These are phyloP conservation scores for Leucoma salicis DNA, from an alignment of 2,888 invertebrate species.

Conservation along the genomic window DNA sequence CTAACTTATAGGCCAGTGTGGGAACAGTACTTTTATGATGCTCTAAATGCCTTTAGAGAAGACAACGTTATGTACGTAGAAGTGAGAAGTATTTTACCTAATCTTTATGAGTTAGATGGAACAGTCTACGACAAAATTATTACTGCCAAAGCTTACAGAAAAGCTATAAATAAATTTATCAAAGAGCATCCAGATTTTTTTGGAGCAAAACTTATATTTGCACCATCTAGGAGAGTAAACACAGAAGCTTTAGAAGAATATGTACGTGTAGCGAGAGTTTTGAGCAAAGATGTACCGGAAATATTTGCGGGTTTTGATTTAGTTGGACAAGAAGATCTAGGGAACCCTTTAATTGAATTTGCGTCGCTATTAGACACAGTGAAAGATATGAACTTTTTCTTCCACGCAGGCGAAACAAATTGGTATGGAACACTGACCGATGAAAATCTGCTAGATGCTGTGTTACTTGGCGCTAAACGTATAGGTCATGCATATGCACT, in stretches of 20 bases:
- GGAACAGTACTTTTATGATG: conserved; percentile 85
- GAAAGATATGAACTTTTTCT: conserved; percentile 84
- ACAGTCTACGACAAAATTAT: conserved; percentile 77
- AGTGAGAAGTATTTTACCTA: conserved; percentile 84
- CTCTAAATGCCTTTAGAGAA: conserved; percentile 82
- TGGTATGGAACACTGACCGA: conserved; percentile 86
- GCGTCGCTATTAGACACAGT: conserved; percentile 77
- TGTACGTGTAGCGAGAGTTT: conserved; percentile 53
- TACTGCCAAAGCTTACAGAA: conserved; percentile 82
- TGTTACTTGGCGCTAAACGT: conserved; percentile 87
- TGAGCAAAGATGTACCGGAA: conserved; percentile 81
- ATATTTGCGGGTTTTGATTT: conserved; percentile 90
- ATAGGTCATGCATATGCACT: conserved; percentile 91
- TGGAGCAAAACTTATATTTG: conserved; percentile 87
- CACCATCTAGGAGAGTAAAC: conserved; percentile 79
- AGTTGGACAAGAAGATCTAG: conserved; percentile 90
- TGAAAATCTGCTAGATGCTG: conserved; percentile 88
- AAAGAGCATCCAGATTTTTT: conserved; percentile 84
- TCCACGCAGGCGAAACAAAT: conserved; percentile 92
- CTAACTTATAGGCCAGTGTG: conserved; percentile 84
- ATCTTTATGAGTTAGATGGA: conserved; percentile 86
- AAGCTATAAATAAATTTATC: conserved; percentile 80
- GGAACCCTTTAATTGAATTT: conserved; percentile 84
- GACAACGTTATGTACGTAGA: conserved; percentile 88
- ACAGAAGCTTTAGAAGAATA: conserved; percentile 61